Evolutionary conservation across 1,140 invertebrate species (phyloP), one percentile per base, ranked within the genome.

Genomic region (Philopotamus ludificatus): DNA sequence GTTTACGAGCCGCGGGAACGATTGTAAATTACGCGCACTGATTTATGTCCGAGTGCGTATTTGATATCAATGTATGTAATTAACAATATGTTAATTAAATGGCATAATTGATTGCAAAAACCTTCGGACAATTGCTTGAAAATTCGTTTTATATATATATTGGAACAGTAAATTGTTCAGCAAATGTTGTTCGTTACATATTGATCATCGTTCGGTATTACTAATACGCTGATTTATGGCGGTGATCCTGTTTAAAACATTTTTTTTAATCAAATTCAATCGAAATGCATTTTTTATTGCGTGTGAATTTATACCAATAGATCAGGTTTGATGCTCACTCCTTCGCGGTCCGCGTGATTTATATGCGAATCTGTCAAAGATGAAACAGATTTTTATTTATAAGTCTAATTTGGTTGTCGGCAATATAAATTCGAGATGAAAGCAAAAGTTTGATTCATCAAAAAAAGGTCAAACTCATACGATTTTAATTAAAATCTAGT

Each of bases 341-440:
- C 28, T 12, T 7, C 28, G 28, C 4, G 4, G 28, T 34, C 12
- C 4, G 28, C 28, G 28, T 57, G 54, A 57, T 57, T 57, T 57
- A 57, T 39, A 39, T 57, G 54, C 54, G 54, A 57, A 57, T 20
- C 15, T 22, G 16, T 21, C 54, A 39, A 42, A 42, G 34, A 57
- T 41, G 54, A 53, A 53, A 53, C 50, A 10, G 22, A 22, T 53
- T 53, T 49, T 26, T 21, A 50, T 53, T 12, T 53, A 53, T 53
- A 8, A 26, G n/a, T 53, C 20, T 4, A 22, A 15, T 53, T 53
- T 49, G 2, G 20, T 16, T 25, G 10, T 49, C 21, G 3, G 23
- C 50, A 49, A n/a, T n/a, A n/a, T n/a, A n/a, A n/a, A n/a, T 34
- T 34, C 50, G 50, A 53, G 41, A n/a, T 21, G 54, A 57, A 57